These are phyloP conservation scores for Napeogenes inachia DNA, from an alignment of 2,888 invertebrate species.

Conservation along the genomic window DNA sequence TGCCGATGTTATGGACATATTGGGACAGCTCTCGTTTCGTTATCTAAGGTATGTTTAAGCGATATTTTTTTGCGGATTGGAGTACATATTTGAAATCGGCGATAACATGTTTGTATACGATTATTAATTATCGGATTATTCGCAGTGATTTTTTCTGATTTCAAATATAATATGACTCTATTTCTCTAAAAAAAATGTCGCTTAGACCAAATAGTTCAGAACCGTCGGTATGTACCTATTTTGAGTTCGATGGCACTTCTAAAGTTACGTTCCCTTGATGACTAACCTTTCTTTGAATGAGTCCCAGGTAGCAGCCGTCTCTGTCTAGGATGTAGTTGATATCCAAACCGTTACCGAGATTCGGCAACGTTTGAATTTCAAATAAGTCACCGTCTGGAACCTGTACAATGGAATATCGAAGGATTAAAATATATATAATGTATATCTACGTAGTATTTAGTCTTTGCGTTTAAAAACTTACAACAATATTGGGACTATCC, in stretches of 20 bases:
- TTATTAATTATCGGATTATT: too few species aligned
- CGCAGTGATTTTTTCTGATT: too few species aligned
- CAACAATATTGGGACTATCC: constrained; percentile 59
- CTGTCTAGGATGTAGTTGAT: constrained; percentile 68
- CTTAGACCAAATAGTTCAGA: too few species aligned
- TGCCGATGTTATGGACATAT: background rate
- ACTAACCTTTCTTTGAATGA: constrained; percentile 81
- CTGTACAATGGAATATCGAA: constrained; percentile 50
- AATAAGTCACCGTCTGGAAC: constrained; percentile 85
- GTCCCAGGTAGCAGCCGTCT: constrained; percentile 82
- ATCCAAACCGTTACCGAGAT: constrained; percentile 65
- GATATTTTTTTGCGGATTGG: too few species aligned
- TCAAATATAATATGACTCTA: too few species aligned
- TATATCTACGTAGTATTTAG: background rate
- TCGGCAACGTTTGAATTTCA: constrained; percentile 78
- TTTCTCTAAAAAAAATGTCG: too few species aligned
- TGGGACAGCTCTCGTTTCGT: background rate
- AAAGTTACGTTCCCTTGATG: background rate
- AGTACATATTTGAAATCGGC: too few species aligned
- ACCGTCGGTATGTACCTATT: too few species aligned
- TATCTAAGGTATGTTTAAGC: too few species aligned
- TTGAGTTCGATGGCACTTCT: background rate
- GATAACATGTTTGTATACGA: too few species aligned
- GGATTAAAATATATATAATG: background rate
- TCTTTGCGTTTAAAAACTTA: constrained; percentile 38